Evolutionary conservation across 1,140 invertebrate species (phyloP).

Genomic region (Zophobas atratus): DNA sequence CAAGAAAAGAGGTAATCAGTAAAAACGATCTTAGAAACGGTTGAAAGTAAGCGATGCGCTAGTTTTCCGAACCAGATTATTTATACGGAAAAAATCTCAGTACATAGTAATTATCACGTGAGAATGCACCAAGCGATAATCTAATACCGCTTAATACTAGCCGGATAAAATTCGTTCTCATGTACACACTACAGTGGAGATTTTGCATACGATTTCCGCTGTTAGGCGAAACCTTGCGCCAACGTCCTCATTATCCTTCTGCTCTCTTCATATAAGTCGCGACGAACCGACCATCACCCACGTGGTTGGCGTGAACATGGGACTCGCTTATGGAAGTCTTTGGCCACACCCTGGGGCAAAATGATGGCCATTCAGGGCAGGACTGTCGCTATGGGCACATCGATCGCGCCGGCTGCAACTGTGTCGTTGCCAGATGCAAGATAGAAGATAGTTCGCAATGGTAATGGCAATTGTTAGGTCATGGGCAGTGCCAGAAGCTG

Average conservation of each 20-base stretch:
- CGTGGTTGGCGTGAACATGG: slow-evolving; percentile 2
- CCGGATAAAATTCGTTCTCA: background rate
- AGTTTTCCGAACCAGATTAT: background rate
- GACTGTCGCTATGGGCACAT: slow-evolving; percentile 25
- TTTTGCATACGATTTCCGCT: background rate
- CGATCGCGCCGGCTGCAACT: slow-evolving; percentile 24
- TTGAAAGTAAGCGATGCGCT: too few relatives aligned
- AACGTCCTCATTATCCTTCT: slow-evolving; percentile 15
- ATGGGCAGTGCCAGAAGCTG: slow-evolving; percentile 25
- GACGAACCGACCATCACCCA: slow-evolving; percentile 7
- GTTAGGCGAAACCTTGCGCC: background rate
- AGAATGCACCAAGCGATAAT: background rate
- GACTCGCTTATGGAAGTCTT: slow-evolving; percentile 29
- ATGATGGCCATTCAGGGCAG: slow-evolving; percentile 6
- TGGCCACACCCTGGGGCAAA: slow-evolving; percentile 25
- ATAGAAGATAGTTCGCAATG: slow-evolving; percentile 27
- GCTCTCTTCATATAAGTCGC: background rate
- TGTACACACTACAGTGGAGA: background rate
- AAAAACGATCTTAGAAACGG: too few relatives aligned
- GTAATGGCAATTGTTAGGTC: slow-evolving; percentile 25
- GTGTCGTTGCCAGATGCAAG: slow-evolving; percentile 26
- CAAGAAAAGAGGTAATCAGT: too few relatives aligned
- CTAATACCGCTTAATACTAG: background rate
- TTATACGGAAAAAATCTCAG: slow-evolving; percentile 1
- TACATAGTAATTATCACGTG: background rate